These are phyloP conservation scores for Rhopilema esculentum DNA, from an alignment of 30 jellyfish, hydroid and myxozoan species.

Conservation along the genomic window DNA sequence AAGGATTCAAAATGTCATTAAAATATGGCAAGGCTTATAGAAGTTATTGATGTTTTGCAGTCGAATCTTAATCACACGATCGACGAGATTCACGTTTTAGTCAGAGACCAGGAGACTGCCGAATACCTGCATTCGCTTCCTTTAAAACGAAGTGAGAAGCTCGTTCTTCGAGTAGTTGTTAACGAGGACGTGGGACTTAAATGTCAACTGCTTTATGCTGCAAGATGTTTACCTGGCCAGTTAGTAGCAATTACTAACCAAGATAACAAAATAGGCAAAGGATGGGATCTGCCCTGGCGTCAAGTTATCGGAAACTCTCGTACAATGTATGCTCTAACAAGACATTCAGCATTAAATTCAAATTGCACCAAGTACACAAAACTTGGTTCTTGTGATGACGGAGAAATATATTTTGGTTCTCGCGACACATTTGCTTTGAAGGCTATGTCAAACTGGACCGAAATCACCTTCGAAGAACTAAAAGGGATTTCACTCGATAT, in stretches of 20 bases:
- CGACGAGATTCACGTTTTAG: conserved; percentile 22
- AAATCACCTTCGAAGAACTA: conserved; percentile 1
- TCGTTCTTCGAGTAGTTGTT: conserved; percentile 11
- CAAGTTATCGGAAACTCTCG: background rate
- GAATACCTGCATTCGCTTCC: conserved; percentile 13
- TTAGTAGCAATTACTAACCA: conserved; percentile 31
- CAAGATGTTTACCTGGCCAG: conserved; percentile 2
- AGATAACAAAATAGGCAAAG: conserved; percentile 30
- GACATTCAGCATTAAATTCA: conserved; percentile 15
- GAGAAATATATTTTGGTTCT: conserved; percentile 60
- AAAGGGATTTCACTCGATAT: conserved; percentile 39
- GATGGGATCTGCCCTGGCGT: conserved; percentile 15
- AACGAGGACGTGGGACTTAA: conserved; percentile 15
- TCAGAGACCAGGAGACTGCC: conserved; percentile 12
- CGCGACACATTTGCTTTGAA: conserved; percentile 74
- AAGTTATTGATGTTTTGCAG: conserved; percentile 21
- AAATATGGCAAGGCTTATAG: conserved; percentile 27
- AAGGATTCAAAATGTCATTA: too few species aligned
- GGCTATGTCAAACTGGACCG: conserved; percentile 18
- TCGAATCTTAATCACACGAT: conserved; percentile 6
- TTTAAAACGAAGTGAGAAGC: conserved; percentile 10
- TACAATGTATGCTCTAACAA: conserved; percentile 42
- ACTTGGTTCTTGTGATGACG: conserved; percentile 29
- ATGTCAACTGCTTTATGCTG: conserved; percentile 21
- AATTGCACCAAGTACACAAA: background rate